Evolutionary conservation across 2,888 invertebrate genomes (phyloP).

Genomic region (Aethes cnicana): DNA sequence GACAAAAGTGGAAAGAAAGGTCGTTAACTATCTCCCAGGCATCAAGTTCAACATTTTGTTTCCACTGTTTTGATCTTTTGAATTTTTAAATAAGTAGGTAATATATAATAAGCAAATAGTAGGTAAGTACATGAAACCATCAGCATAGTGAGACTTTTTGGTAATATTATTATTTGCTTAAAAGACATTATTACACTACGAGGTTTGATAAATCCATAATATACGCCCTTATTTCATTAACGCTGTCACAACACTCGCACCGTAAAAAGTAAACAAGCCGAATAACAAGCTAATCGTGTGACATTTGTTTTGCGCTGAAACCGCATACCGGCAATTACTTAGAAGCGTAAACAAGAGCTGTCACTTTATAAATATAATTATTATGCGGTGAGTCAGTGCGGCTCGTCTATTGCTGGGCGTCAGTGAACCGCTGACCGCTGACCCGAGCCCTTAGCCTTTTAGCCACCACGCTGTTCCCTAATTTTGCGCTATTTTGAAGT

Average conservation of each 20-base stretch:
- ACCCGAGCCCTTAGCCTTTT: slow-evolving; percentile 36
- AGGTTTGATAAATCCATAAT: no score
- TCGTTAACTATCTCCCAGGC: no score
- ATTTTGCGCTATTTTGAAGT: no score
- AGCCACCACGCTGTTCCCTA: no score
- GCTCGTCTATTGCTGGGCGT: slow-evolving; percentile 53
- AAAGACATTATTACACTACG: no score
- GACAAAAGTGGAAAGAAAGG: not conserved
- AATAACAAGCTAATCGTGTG: slow-evolving; percentile 20
- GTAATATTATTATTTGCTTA: no score
- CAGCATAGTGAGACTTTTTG: no score
- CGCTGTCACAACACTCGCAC: not conserved
- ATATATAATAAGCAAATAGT: no score
- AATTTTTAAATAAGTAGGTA: no score
- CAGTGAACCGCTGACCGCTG: slow-evolving; percentile 66
- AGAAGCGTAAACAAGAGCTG: slow-evolving; percentile 63
- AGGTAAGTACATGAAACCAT: no score
- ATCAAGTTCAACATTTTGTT: no score
- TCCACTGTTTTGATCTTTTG: no score
- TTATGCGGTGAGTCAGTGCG: slow-evolving; percentile 63
- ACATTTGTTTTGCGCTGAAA: slow-evolving; percentile 44
- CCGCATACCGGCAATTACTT: slow-evolving; percentile 60
- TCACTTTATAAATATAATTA: slow-evolving; percentile 58
- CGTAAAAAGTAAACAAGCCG: slow-evolving; percentile 17
- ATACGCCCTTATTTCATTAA: slow-evolving; percentile 6